Conservation (phyloP, 2,113 vertebrate genomes). For the Rana temporaria region DNA sequence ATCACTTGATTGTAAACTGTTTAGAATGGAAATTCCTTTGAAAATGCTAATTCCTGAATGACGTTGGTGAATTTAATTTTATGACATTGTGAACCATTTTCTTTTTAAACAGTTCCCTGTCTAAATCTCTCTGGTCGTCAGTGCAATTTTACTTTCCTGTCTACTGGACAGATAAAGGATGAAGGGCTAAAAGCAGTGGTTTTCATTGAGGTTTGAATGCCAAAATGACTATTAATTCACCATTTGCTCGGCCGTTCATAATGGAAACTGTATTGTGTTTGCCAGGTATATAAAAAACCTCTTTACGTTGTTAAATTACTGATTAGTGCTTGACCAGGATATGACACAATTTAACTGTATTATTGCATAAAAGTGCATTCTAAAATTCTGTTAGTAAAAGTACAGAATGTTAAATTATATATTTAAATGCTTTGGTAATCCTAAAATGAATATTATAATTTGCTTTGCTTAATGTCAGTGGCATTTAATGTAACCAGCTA, state of each 20-base stretch:
- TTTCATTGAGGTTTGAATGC: conserved; percentile 22
- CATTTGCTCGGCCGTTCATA: neutral
- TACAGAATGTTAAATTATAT: no score
- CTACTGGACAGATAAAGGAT: conserved; percentile 46
- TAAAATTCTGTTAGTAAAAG: no score
- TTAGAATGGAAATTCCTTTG: conserved; percentile 52
- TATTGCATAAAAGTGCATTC: no score
- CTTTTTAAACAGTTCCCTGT: conserved; percentile 53
- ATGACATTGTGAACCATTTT: conserved; percentile 43
- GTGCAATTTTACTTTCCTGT: conserved; percentile 47
- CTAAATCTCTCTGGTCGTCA: conserved; percentile 41
- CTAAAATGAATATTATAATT: no score
- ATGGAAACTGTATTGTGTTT: conserved; percentile 31
- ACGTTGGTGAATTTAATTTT: conserved; percentile 54
- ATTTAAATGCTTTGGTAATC: no score
- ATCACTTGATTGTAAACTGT: conserved; percentile 50
- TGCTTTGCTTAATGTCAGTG: no score
- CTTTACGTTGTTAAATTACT: neutral
- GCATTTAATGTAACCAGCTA: no score
- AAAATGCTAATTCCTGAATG: conserved; percentile 55
- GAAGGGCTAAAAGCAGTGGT: conserved; percentile 12
- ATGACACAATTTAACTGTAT: neutral
- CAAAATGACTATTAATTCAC: conserved; percentile 36
- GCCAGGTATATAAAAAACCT: conserved; percentile 27
- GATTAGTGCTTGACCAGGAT: conserved; percentile 5